Percentiles rank a stretch among this genome's conserved stretches.
Conservation (phyloP, 2,797 vertebrate genomes). For the Pelobates cultripes region DNA sequence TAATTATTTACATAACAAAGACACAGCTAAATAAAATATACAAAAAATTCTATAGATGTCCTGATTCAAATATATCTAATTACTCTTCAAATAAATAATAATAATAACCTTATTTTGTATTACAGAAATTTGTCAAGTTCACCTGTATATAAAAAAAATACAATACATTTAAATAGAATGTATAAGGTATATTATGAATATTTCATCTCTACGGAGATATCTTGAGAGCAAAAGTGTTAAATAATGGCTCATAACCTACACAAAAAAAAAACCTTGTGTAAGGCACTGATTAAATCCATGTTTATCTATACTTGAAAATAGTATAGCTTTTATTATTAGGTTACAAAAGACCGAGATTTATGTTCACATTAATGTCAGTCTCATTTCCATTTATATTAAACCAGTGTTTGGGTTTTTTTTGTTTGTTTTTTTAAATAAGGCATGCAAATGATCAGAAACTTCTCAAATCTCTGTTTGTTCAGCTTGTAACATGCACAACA, state of each 20-base stretch:
- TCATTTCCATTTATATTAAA: constrained; percentile 87
- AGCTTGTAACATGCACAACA: constrained; percentile 75
- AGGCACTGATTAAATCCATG: constrained; percentile 52
- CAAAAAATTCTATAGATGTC: not conserved
- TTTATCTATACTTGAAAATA: constrained; percentile 68
- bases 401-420: constrained; percentile 66
- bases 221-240: not conserved
- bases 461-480: constrained; percentile 79
- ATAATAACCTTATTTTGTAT: no score
- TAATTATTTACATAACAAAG: not conserved
- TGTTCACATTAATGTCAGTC: constrained; percentile 68
- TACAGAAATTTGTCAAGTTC: no score
- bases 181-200: no score
- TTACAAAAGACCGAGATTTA: constrained; percentile 80
- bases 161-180: no score
- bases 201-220: not conserved
- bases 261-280: constrained; percentile 41
- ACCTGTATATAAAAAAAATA: no score
- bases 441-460: constrained; percentile 72
- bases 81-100: not conserved
- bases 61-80: not conserved
- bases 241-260: not conserved
- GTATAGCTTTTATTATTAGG: constrained; percentile 73
- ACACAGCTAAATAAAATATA: not conserved
- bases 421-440: constrained; percentile 57